Evolutionary conservation across 2,113 vertebrate species (phyloP), one percentile per base, ranked within the genome.

Genomic region (pig (Sus scrofa)): DNA sequence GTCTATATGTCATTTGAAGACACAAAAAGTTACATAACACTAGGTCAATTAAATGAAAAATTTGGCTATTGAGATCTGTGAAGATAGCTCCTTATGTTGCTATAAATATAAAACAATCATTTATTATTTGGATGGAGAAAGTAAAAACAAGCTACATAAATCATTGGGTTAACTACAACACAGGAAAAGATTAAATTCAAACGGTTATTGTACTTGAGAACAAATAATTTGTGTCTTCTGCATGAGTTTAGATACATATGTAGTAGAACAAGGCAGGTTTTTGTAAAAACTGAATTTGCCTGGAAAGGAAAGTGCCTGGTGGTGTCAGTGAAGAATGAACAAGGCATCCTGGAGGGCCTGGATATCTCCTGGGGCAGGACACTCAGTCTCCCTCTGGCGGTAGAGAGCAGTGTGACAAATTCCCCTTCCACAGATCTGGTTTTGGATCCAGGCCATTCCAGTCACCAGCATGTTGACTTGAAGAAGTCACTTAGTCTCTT

Each of bases 101-200:
- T 86, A 90, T 81, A 96, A 96, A 96, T 94, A 92, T 77, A 91
- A 97, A 96, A 37, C n/a, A 89, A 90, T 34, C 70, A 83, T 56
- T 95, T 79, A 65, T 79, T 95, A 39, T 96, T 89, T 92, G 44
- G 85, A 79, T n/a, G 68, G 12, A 92, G 75, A 86, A 95, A 86
- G 63, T 88, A 39, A 96, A 94, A 97, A 78, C 65, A 96, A 91
- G 74, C 81, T 86, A 32, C 30, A 86, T 82, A 97, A 93, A 81
- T 83, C 78, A 60, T 2, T 84, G 52, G 32, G 2, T 95, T 78
- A 91, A 56, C 81, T 85, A 68, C 60, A 89, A 74, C 37, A 85
- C 15, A 88, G 32, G 81, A 89, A 90, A 97, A 92, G 44, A 14
- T 95, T 92, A 97, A 91, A 86, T 62, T 89, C 86, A 85, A 86